Percentiles rank a stretch among this genome's conserved stretches.
These are phyloP conservation scores for Aleadryas rufinucha DNA, from an alignment of 2,113 vertebrate genomes.

Conservation along the genomic window DNA sequence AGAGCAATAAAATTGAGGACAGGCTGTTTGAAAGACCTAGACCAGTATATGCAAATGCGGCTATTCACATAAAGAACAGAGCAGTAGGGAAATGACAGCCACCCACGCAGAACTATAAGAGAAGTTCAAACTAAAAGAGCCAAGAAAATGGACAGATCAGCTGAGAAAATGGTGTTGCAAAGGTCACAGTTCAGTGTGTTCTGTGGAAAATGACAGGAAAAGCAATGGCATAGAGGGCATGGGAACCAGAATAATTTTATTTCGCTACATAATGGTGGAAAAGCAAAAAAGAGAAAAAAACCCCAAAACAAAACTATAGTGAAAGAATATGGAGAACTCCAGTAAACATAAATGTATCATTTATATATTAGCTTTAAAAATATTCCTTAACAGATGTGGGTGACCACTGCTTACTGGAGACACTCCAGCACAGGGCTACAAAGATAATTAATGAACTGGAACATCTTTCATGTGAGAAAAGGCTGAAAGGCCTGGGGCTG, in stretches of 20 bases:
- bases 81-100: not conserved
- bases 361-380: not conserved
- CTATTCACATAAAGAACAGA: not conserved
- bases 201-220: not conserved
- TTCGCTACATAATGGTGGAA: not conserved
- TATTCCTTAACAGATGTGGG: not conserved
- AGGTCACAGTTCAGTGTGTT: not conserved
- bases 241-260: not conserved
- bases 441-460: not conserved
- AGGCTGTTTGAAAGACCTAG: not conserved
- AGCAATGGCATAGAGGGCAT: not conserved
- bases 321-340: not conserved
- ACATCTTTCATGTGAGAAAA: not conserved
- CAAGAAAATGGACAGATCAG: not conserved
- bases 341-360: not conserved
- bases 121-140: not conserved
- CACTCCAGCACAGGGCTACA: not conserved
- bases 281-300: fast-evolving
- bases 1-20: not conserved
- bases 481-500: not conserved
- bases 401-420: not conserved
- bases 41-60: not conserved
- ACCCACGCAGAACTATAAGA: not conserved
- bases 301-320: not conserved
- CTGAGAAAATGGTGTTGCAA: not conserved